Percentiles rank a stretch among this genome's conserved stretches.
phyloP scores from a whole-genome alignment of 2,888 invertebrate species.

The Priocnemis perturbator region DNA sequence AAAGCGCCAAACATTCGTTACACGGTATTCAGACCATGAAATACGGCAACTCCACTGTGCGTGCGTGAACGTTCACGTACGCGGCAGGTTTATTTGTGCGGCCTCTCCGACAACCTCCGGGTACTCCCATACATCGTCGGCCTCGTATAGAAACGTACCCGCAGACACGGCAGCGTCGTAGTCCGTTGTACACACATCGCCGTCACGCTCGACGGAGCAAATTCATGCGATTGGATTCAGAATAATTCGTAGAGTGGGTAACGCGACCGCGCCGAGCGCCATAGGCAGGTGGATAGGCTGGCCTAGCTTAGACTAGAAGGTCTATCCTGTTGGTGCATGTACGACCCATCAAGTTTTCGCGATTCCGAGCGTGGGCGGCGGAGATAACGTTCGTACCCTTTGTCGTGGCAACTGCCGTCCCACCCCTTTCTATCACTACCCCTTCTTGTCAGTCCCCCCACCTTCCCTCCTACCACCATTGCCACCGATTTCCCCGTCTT shows the following conservation, averaged over 20 bases:
- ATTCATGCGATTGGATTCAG: slow-evolving; percentile 60
- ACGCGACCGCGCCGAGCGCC: background rate
- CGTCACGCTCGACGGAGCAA: slow-evolving; percentile 51
- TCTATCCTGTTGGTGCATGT: too few relatives aligned
- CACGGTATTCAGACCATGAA: slow-evolving; percentile 67
- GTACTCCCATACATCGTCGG: background rate
- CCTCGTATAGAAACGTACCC: background rate
- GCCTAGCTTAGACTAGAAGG: too few relatives aligned
- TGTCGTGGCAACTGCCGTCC: slow-evolving; percentile 29
- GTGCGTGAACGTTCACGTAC: background rate
- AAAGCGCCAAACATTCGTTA: slow-evolving; percentile 71
- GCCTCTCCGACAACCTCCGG: background rate
- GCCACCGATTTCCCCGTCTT: slow-evolving; percentile 22
- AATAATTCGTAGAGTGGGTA: slow-evolving; percentile 52
- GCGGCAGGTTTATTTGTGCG: background rate
- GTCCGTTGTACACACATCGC: too few relatives aligned
- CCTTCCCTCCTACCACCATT: slow-evolving; percentile 16
- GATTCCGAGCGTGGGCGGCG: slow-evolving; percentile 25
- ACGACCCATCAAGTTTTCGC: slow-evolving; percentile 1
- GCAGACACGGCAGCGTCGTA: slow-evolving; percentile 10
- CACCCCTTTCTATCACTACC: slow-evolving; percentile 30
- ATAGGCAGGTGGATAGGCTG: background rate
- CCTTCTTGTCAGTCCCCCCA: slow-evolving; percentile 28
- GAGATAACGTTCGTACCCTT: slow-evolving; percentile 41
- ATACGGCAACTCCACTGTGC: slow-evolving; percentile 50